phyloP scores from a whole-genome alignment of 1,140 invertebrate species.

The Atta colombica region DNA sequence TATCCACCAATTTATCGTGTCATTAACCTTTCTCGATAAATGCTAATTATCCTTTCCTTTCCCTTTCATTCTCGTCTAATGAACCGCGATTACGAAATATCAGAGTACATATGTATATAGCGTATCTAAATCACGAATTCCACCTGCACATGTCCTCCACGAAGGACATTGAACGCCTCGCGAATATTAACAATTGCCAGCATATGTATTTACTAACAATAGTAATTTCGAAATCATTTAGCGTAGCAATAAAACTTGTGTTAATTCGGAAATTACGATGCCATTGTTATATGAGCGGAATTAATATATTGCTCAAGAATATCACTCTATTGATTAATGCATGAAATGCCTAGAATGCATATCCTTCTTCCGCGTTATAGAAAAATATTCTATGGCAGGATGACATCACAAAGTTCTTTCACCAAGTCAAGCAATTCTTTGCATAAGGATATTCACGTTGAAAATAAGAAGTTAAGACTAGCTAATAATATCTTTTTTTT shows the following conservation, averaged over 20 bases:
- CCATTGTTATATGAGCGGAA: background rate
- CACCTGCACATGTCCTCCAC: slow-evolving; percentile 8
- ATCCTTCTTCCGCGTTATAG: slow-evolving; percentile 7
- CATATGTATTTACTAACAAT: background rate
- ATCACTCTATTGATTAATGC: background rate
- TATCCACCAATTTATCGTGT: slow-evolving; percentile 31
- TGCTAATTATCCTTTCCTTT: slow-evolving; percentile 34
- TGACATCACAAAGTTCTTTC: slow-evolving; percentile 26
- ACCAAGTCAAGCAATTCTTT: background rate
- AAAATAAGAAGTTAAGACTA: slow-evolving; percentile 8
- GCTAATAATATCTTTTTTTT: background rate
- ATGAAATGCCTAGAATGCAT: background rate
- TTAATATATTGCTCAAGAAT: slow-evolving; percentile 9
- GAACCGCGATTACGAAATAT: slow-evolving; percentile 29
- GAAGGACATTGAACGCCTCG: background rate
- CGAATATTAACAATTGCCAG: slow-evolving; percentile 19
- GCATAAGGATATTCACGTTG: background rate
- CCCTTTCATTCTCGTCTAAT: background rate
- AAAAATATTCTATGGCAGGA: background rate
- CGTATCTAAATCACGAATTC: slow-evolving; percentile 23
- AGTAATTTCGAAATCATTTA: slow-evolving; percentile 4
- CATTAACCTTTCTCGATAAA: slow-evolving; percentile 16
- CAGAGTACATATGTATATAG: background rate
- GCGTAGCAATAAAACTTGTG: background rate
- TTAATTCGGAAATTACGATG: slow-evolving; percentile 8